Base-by-base conservation (phyloP, 2,888 invertebrate genomes). In the Timandra comae region DNA sequence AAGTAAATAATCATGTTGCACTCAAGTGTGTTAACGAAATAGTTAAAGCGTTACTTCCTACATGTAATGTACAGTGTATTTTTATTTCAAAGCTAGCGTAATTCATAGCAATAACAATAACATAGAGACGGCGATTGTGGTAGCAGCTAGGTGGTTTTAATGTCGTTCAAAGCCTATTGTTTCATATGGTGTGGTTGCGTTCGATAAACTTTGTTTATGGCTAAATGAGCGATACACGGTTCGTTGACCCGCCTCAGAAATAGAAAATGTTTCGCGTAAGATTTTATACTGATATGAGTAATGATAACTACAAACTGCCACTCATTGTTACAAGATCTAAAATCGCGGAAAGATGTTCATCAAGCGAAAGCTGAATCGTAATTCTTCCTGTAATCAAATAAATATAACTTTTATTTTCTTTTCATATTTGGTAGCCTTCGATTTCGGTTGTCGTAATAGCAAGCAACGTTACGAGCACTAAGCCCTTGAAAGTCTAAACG, bases 171-270 rank as follows among this genome's bases (percentile, higher is more conserved):
- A 23, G 34, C 34, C 33, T 35, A 35, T 37, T 36, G 41, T 41
- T 38, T 34, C 29, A 32, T 35, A 32, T 22, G 28, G 30, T 55
- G 60, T 60, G 53, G 47, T 53, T 65, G 58, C 74, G 79, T 77
- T 75, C 80, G 77, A 80, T 82, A 82, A 80, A 80, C 78, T 75
- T 79, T 81, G 80, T 79, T 80, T 80, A 74, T 73, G 67, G 75
- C 74, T 71, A 80, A 80, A 80, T 73, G 79, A 74, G 75, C 78
- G 78, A 76, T 78, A 78, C 65, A 53, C 52, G 53, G 81, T 68
- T 52, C 74, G 56, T 71, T 71, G 76, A 78, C 74, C 76, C 50
- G 57, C 50, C 63, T 52, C 66, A 72, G 63, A 67, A 71, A 73
- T 66, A 67, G 71, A 65, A 62, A 62, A 65, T 60, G 66, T 60